Percentiles rank a stretch among this genome's conserved stretches.
These are phyloP conservation scores for Aotus griseimembra DNA, from an alignment of 2,797 vertebrate species.

Conservation along the genomic window DNA sequence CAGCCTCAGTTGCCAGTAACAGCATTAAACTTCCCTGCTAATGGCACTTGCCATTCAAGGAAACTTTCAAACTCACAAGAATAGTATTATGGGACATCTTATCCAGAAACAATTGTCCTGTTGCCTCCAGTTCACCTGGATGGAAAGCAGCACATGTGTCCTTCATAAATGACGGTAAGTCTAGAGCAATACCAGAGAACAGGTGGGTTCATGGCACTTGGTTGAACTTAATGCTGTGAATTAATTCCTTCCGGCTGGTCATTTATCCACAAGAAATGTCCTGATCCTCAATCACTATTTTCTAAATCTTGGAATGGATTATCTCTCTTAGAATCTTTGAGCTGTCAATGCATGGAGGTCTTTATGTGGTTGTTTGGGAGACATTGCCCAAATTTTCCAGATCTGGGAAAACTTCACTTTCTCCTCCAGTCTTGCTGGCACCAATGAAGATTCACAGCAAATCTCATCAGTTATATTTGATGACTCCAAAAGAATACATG, in stretches of 20 bases:
- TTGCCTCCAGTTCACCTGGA: background rate
- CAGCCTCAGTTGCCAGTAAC: background rate
- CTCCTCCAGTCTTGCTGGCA: slow-evolving; percentile 19
- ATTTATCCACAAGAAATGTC: slow-evolving; percentile 82
- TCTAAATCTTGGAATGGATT: slow-evolving; percentile 82
- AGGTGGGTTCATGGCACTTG: background rate
- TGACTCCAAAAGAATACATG: slow-evolving; percentile 1
- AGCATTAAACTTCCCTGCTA: background rate
- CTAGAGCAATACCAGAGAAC: background rate
- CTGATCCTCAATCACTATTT: slow-evolving; percentile 53
- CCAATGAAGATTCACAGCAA: background rate
- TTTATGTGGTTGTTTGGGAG: background rate
- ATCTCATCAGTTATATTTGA: background rate
- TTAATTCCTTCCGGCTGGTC: slow-evolving; percentile 75
- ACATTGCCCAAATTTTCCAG: background rate
- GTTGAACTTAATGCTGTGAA: slow-evolving; percentile 27
- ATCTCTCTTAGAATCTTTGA: slow-evolving; percentile 81
- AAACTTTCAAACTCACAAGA: background rate
- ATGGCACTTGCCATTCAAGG: background rate
- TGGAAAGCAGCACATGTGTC: background rate
- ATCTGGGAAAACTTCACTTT: background rate
- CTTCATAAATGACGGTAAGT: accelerated
- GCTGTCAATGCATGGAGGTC: slow-evolving; percentile 72
- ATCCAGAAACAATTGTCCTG: background rate
- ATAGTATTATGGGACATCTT: background rate